Conservation (phyloP, 2,797 vertebrate genomes). For the Pipistrellus pipistrellus region DNA sequence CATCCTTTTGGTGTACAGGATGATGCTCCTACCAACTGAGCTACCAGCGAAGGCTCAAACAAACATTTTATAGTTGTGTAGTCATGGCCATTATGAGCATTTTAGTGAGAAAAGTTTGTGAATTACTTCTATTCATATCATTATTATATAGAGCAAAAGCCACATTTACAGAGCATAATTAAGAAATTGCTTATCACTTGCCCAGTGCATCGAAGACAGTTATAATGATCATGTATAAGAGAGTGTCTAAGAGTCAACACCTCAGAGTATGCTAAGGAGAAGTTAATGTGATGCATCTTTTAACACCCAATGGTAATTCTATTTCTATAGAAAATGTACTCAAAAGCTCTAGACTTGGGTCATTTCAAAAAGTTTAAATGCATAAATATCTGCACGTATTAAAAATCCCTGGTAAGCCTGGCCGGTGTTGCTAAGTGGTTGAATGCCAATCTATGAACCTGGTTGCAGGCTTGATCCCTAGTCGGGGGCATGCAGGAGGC, state of each 20-base stretch:
- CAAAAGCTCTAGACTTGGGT: neutral
- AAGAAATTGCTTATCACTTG: slow-evolving; percentile 13
- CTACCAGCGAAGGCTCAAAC: neutral
- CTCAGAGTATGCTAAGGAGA: neutral
- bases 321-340: neutral
- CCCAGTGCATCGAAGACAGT: neutral
- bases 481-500: too few species aligned
- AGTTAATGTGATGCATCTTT: neutral
- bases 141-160: neutral
- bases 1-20: neutral
- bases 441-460: too few species aligned
- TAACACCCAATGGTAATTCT: slow-evolving; percentile 13
- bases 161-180: neutral
- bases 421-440: too few species aligned
- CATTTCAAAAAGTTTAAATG: slow-evolving; percentile 28
- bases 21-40: neutral
- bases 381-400: slow-evolving; percentile 1
- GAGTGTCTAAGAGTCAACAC: slow-evolving; percentile 7
- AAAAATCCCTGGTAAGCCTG: neutral
- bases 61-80: neutral
- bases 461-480: too few species aligned
- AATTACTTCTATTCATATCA: neutral
- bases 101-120: slow-evolving; percentile 5
- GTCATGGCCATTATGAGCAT: neutral
- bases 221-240: neutral